Evolutionary conservation across 2,888 invertebrate species (phyloP).

Genomic region (Drosophila borborema): DNA sequence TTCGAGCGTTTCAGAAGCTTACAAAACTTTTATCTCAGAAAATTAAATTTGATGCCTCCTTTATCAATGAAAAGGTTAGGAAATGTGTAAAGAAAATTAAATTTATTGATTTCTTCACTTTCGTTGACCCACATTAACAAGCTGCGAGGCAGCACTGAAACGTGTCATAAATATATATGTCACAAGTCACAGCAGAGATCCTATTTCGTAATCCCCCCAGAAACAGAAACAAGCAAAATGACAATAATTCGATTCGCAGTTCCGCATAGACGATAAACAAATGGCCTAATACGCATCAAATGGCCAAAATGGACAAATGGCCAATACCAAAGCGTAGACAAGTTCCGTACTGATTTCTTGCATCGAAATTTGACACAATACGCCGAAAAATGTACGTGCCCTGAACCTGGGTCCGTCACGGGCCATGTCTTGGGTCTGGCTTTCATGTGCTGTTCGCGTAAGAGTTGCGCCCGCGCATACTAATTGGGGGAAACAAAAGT

Average conservation of each 20-base stretch:
- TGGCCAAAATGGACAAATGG: conserved; percentile 18
- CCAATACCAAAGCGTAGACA: conserved; percentile 64
- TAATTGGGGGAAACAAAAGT: conserved; percentile 64
- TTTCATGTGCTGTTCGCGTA: conserved; percentile 72
- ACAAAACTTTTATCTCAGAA: not conserved
- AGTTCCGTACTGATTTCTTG: conserved; percentile 81
- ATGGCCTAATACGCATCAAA: conserved; percentile 47
- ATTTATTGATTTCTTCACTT: conserved; percentile 10
- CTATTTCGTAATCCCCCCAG: conserved; percentile 63
- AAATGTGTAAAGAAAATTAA: not conserved
- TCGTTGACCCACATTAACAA: conserved; percentile 36
- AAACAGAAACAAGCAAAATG: conserved; percentile 36
- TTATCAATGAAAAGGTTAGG: not conserved
- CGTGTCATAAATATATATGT: conserved; percentile 30
- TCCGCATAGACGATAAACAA: conserved; percentile 59
- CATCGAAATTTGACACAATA: conserved; percentile 80
- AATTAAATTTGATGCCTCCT: conserved; percentile 1
- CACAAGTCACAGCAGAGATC: conserved; percentile 36
- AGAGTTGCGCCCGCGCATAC: conserved; percentile 71
- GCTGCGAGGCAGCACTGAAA: conserved; percentile 11
- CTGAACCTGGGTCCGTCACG: conserved; percentile 32
- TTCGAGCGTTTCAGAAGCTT: not conserved
- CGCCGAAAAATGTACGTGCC: conserved; percentile 76
- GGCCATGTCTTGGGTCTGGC: conserved; percentile 44
- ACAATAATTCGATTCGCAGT: conserved; percentile 48